Evolutionary conservation across 1,140 invertebrate species (phyloP).

Genomic region (Euschistus heros): DNA sequence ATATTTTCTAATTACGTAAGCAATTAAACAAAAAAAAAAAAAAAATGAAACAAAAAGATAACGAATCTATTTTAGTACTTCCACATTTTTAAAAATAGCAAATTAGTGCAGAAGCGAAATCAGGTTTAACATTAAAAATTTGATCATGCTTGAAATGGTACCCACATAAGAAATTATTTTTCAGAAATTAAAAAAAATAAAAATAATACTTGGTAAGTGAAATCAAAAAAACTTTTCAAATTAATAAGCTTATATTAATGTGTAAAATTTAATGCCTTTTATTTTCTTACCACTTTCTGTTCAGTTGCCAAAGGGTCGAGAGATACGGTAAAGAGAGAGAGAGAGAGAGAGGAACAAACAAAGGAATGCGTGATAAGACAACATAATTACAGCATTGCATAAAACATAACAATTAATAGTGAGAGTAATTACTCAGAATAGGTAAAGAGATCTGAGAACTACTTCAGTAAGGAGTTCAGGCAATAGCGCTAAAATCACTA

Average conservation of each 20-base stretch:
- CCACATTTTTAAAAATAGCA: too few species aligned
- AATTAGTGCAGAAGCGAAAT: too few species aligned
- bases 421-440: neutral
- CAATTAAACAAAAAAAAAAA: too few species aligned
- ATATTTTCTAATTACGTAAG: too few species aligned
- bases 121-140: too few species aligned
- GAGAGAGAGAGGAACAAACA: slow-evolving; percentile 26
- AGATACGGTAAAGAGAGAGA: slow-evolving; percentile 18
- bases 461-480: too few species aligned
- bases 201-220: too few species aligned
- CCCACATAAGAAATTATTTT: neutral
- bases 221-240: slow-evolving; percentile 3
- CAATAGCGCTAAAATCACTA: too few species aligned
- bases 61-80: too few species aligned
- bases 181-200: too few species aligned
- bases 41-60: too few species aligned
- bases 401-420: neutral
- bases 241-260: slow-evolving; percentile 22
- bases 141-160: slow-evolving; percentile 8
- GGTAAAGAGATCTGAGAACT: too few species aligned
- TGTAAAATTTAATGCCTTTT: slow-evolving; percentile 21
- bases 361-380: slow-evolving; percentile 19
- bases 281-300: slow-evolving; percentile 25
- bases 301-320: slow-evolving; percentile 21
- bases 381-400: slow-evolving; percentile 6